Conservation (phyloP, 2,888 invertebrate species). For the Anoplius nigerrimus region DNA sequence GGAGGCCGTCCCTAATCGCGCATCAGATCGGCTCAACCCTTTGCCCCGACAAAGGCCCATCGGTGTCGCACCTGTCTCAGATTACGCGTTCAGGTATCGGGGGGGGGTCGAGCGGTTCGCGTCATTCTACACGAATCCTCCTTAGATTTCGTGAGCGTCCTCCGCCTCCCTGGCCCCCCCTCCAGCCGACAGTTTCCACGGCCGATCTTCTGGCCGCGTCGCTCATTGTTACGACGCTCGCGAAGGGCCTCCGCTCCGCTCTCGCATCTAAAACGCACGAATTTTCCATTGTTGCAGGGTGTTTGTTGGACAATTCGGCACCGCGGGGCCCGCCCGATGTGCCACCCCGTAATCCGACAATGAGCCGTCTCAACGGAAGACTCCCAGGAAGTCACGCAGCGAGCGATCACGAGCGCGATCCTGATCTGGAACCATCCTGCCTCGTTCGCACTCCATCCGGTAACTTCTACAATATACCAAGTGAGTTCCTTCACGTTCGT, state of each 20-base stretch:
- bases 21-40: conserved; percentile 54
- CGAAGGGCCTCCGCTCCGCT: too few species aligned
- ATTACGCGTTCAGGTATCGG: conserved; percentile 39
- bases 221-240: not conserved
- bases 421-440: conserved; percentile 93
- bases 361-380: conserved; percentile 93
- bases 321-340: conserved; percentile 87
- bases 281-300: conserved; percentile 80
- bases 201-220: not conserved
- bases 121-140: not conserved
- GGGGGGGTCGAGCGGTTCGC: too few species aligned
- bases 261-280: conserved; percentile 10
- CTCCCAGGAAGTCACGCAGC: conserved; percentile 80
- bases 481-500: conserved; percentile 74
- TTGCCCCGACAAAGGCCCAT: conserved; percentile 34
- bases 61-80: conserved; percentile 48
- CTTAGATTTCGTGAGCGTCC: not conserved
- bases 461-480: conserved; percentile 92
- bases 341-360: conserved; percentile 93
- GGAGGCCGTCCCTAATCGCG: conserved; percentile 54
- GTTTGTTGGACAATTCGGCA: conserved; percentile 89
- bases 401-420: conserved; percentile 77
- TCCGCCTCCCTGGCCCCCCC: not conserved
- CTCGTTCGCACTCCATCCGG: conserved; percentile 94
- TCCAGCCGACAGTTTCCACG: not conserved